A percentile compares a stretch with the other conserved stretches of the same genome.
Evolutionary conservation across 2,888 invertebrate species (phyloP).

Genomic region (Chrysodeixis includens): DNA sequence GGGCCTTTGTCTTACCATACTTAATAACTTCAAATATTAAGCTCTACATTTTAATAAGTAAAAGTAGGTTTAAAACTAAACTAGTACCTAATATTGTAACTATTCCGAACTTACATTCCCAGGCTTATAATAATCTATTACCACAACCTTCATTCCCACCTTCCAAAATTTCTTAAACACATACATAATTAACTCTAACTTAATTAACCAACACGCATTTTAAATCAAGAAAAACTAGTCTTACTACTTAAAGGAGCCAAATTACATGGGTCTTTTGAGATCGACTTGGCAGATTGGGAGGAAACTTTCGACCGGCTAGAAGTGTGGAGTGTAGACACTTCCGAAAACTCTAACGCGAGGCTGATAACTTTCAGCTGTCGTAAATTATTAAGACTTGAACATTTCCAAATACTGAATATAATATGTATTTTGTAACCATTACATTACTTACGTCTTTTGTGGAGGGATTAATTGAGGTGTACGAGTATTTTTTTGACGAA

Average conservation of each 20-base stretch:
- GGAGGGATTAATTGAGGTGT: no score
- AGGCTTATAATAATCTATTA: no score
- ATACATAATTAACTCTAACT: background rate
- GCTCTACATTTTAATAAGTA: no score
- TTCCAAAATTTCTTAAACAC: background rate
- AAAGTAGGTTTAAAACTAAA: no score
- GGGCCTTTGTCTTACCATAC: no score
- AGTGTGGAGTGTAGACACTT: constrained; percentile 15
- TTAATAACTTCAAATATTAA: no score
- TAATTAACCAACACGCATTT: background rate
- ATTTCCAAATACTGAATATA: constrained; percentile 12
- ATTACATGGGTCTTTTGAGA: constrained; percentile 22
- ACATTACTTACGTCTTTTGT: no score
- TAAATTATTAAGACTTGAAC: constrained; percentile 50
- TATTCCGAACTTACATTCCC: no score
- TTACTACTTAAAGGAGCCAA: constrained; percentile 5
- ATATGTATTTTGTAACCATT: no score
- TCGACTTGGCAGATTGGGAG: constrained; percentile 29
- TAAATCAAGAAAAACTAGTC: constrained; percentile 1
- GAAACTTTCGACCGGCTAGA: constrained; percentile 20
- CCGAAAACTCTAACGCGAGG: constrained; percentile 46
- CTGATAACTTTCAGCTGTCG: constrained; percentile 35
- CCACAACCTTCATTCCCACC: no score
- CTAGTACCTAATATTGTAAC: no score
- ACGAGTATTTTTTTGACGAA: no score